Conservation (phyloP, 2,888 invertebrate species). For the Metallyticus violacea region DNA sequence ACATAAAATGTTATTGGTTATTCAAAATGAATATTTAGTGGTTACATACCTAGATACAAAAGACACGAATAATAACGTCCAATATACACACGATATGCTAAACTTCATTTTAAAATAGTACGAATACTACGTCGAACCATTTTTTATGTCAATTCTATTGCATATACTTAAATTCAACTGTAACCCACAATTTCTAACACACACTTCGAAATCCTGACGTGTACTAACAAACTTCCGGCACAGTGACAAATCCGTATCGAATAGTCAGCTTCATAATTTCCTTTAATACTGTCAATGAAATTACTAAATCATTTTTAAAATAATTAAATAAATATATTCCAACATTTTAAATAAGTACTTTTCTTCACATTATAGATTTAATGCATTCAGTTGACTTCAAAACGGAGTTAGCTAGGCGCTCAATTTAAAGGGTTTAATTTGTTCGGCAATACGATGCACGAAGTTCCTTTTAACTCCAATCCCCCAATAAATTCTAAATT, state of each 20-base stretch:
- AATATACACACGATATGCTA: slow-evolving; percentile 57
- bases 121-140: not conserved
- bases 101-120: slow-evolving; percentile 56
- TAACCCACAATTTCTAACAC: not conserved
- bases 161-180: not conserved
- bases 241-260: not conserved
- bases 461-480: too few relatives aligned
- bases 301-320: too few relatives aligned
- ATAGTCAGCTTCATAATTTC: not conserved
- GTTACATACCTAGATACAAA: slow-evolving; percentile 55
- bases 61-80: slow-evolving; percentile 59
- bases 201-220: slow-evolving; percentile 37
- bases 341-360: too few relatives aligned
- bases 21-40: not conserved
- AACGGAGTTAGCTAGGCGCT: too few relatives aligned
- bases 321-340: too few relatives aligned
- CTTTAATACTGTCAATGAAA: too few relatives aligned
- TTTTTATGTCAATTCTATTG: not conserved
- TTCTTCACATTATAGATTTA: too few relatives aligned
- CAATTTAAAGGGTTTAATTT: too few relatives aligned
- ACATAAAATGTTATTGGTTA: not conserved
- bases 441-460: too few relatives aligned
- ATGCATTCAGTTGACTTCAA: too few relatives aligned
- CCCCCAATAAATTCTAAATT: too few relatives aligned
- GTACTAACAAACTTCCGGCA: slow-evolving; percentile 38